Base-by-base conservation (phyloP, 2,888 invertebrate genomes). In the Diarsia dahlii region DNA sequence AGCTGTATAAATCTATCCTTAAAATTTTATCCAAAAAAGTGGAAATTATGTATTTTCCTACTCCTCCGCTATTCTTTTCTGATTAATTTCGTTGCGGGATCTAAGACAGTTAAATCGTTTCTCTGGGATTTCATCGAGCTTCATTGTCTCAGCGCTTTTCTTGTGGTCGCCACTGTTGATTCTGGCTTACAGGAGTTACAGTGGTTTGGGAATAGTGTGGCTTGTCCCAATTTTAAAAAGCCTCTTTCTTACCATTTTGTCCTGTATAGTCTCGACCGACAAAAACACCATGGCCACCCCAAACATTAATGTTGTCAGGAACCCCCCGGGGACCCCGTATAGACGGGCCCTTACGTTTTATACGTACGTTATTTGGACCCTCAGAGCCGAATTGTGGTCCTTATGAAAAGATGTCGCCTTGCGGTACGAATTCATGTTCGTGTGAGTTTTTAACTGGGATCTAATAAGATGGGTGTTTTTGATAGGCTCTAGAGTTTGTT, bases 261-360 rank as follows among this genome's bases (percentile, higher is more conserved):
- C 34, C 20, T 34, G 5, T 4, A 3, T 3, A 8, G 45, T n/a
- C 63, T 45, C 8, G 58, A 9, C 1, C 15, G 8, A 12, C n/a
- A 39, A 1, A n/a, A 28, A 60, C 28, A 50, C 28, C 56, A 77
- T 79, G 80, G 84, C 10, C 23, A 28, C 71, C 69, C 79, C 72
- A 79, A 64, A 71, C 81, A 82, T 90, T 88, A 90, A 90, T 87
- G 83, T 84, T 84, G 88, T 85, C 88, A 84, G 76, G 76, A 77
- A 72, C 76, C 76, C 86, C 88, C 58, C 18, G 84, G 81, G 81
- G 88, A 85, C 84, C 39, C 69, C 69, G 50, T 79, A 80, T 74
- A 76, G 81, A 76, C 79, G 84, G 75, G 81, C 82, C 89, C 87
- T 88, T 86, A 88, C 87, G 83, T 88, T 88, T 88, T 88, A 88